A percentile compares a stretch with the other conserved stretches of the same genome.
phyloP scores from a whole-genome alignment of 1,140 invertebrate species.

The Chironomus tepperi region DNA sequence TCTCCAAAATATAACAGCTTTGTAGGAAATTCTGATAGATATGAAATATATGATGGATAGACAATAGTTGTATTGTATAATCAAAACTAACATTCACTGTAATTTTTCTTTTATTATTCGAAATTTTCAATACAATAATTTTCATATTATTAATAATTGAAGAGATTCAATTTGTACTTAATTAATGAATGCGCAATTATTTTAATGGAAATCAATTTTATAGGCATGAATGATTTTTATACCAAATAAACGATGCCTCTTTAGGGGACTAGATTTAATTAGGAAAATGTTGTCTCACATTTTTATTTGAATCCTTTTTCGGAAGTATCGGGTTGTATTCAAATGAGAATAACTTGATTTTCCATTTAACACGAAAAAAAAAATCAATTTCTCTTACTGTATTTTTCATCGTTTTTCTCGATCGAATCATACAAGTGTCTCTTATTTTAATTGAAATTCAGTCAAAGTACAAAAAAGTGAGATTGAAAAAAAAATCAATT shows the following conservation, averaged over 20 bases:
- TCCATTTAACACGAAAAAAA: too few relatives aligned
- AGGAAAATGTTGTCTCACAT: background rate
- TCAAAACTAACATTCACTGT: too few relatives aligned
- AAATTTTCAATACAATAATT: too few relatives aligned
- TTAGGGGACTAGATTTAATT: conserved; percentile 16
- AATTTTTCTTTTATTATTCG: too few relatives aligned
- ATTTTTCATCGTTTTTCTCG: background rate
- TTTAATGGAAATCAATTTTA: conserved; percentile 20
- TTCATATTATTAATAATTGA: too few relatives aligned
- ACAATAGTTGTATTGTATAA: too few relatives aligned
- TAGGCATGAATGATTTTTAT: conserved; percentile 11
- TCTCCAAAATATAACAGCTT: too few relatives aligned
- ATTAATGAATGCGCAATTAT: conserved; percentile 17
- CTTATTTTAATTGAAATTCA: conserved; percentile 19
- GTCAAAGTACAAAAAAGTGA: background rate
- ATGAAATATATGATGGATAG: too few relatives aligned
- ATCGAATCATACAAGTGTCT: background rate
- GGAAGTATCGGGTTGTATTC: too few relatives aligned
- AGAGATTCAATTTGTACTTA: background rate
- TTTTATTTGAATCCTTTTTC: too few relatives aligned
- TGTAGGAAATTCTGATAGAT: too few relatives aligned
- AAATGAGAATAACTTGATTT: too few relatives aligned
- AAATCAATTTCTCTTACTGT: background rate
- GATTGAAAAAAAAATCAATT: conserved; percentile 16
- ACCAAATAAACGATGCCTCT: background rate